phyloP scores from a whole-genome alignment of 2,113 vertebrate species.

The Rhabdomys dilectus region DNA sequence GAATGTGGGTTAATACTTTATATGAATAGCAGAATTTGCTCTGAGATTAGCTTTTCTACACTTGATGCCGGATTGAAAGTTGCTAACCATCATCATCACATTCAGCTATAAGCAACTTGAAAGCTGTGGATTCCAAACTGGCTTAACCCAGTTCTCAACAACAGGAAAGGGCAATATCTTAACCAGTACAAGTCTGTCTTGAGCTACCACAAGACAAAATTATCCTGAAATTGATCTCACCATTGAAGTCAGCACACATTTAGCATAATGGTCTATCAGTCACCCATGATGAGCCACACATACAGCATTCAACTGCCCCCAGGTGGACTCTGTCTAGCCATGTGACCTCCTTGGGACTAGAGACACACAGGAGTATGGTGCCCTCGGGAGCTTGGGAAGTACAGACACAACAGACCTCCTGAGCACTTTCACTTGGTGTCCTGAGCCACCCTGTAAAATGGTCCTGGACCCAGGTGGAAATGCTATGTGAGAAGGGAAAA shows the following conservation, averaged over 20 bases:
- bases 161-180: not conserved
- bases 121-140: not conserved
- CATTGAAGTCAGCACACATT: not conserved
- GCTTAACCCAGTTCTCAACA: slow-evolving; percentile 35
- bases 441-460: not conserved
- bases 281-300: not conserved
- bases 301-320: not conserved
- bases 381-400: not conserved
- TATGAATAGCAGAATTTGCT: slow-evolving; percentile 7
- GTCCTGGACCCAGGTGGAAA: not conserved
- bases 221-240: slow-evolving; percentile 18
- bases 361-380: not conserved
- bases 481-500: not conserved
- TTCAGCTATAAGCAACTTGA: not conserved
- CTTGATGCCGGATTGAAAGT: not conserved
- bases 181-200: not conserved
- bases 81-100: not conserved
- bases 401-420: not conserved
- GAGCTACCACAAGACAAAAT: not conserved
- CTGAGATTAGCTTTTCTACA: slow-evolving; percentile 9
- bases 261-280: not conserved
- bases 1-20: not conserved
- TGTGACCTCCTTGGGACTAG: not conserved
- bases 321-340: not conserved
- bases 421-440: not conserved